Base-by-base conservation (phyloP, 2,797 vertebrate genomes). In the Sebastes nivosus region DNA sequence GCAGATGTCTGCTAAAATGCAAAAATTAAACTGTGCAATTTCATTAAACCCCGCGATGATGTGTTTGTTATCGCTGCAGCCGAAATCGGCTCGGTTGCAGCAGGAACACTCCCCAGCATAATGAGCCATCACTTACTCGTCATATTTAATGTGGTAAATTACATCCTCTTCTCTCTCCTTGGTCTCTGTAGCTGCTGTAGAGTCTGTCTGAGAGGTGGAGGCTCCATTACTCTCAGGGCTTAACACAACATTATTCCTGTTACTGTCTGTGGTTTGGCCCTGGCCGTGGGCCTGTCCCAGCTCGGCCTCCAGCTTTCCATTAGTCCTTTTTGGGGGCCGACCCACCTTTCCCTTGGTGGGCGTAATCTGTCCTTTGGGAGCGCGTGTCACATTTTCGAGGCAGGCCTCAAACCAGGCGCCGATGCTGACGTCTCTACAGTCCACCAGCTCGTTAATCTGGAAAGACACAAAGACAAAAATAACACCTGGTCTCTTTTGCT, bases 361-460 rank as follows among this genome's bases (percentile, higher is more conserved):
- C 3, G 83, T 72, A 63, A 96, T 97, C 90, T 96, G 96, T 96
- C 95, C 97, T 89, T 97, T 97, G 87, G 95, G 94, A 87, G 94
- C 91, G 66, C 92, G 95, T 60, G 97, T 97, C 92, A 98, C 97
- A 79, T 96, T 98, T 94, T 96, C 97, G 81, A 99, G 95, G 88
- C 96, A 96, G 89, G 97, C 98, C 96, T 99, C 98, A 88, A 99
- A 99, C 98, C 98, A 99, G 92, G 98, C 96, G 55, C 99, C 98
- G 77, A 99, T 97, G 94, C 94, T 97, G 87, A 97, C 94, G 88
- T 99, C 99, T 89, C 98, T 96, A 88, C 97, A 99, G 96, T 99
- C 99, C 95, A 99, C 98, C 94, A 99, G 93, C 93, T 99, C 99
- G 12, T 99, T 98, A 89, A 99, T 97, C 99, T 99, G 94, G 91